A percentile compares a stretch with the other conserved stretches of the same genome.
Evolutionary conservation across 2,797 vertebrate species (phyloP).

Genomic region (Emydoidea blandingii): DNA sequence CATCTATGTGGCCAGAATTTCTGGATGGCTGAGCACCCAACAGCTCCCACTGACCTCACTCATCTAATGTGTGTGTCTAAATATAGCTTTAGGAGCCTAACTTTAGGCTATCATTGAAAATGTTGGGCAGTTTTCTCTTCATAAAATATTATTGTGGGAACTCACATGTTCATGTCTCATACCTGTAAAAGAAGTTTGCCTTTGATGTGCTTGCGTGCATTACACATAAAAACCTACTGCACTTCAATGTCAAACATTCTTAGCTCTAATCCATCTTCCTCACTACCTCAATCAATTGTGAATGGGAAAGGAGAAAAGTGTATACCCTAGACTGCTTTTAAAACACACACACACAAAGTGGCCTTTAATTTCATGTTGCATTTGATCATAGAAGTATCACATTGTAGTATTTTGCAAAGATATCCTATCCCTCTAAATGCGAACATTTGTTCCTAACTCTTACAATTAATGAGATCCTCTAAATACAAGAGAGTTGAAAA

Average conservation of each 20-base stretch:
- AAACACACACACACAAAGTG: background rate
- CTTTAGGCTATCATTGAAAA: background rate
- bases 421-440: background rate
- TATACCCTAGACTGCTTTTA: background rate
- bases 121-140: background rate
- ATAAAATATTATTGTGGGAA: background rate
- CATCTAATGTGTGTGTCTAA: background rate
- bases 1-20: background rate
- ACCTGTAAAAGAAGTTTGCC: background rate
- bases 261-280: background rate
- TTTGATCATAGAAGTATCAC: background rate
- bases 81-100: background rate
- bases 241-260: background rate
- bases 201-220: background rate
- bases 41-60: too few species aligned
- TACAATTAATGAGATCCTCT: background rate
- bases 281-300: background rate
- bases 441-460: background rate
- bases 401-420: background rate
- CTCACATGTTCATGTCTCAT: background rate
- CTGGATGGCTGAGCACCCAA: background rate
- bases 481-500: constrained; percentile 26
- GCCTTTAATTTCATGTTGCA: background rate
- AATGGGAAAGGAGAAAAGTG: background rate
- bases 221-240: background rate